Evolutionary conservation across 1,140 invertebrate genomes (phyloP).

Genomic region (Bombus sylvicola): DNA sequence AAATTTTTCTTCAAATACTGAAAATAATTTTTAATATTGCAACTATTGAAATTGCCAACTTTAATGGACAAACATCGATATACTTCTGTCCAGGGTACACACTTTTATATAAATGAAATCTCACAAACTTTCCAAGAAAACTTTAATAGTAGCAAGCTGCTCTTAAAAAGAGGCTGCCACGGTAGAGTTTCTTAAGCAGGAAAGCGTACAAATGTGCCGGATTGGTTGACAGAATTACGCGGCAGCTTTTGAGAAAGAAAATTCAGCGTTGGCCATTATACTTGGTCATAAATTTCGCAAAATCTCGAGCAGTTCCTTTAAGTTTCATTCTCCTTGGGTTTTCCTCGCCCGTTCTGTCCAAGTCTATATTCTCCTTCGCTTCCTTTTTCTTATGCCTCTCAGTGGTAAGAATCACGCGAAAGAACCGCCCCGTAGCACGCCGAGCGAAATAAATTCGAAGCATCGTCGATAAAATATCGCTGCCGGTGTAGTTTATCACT

Average conservation of each 20-base stretch:
- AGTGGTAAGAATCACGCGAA: slow-evolving; percentile 3
- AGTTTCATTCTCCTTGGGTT: slow-evolving; percentile 4
- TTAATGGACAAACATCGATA: neutral
- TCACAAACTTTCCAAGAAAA: neutral
- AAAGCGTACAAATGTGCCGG: slow-evolving; percentile 9
- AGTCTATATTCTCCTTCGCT: neutral
- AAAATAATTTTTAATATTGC: no score
- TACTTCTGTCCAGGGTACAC: neutral
- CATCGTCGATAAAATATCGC: slow-evolving; percentile 17
- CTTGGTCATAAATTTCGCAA: slow-evolving; percentile 26
- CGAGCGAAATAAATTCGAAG: slow-evolving; percentile 5
- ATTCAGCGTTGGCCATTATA: slow-evolving; percentile 26
- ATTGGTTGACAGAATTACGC: slow-evolving; percentile 21
- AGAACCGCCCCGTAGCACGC: neutral
- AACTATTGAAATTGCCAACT: neutral
- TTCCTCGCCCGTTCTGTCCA: neutral
- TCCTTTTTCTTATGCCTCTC: neutral
- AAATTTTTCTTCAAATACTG: no score
- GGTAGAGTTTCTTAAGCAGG: neutral
- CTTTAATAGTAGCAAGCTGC: neutral
- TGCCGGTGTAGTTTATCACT: neutral
- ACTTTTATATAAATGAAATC: neutral
- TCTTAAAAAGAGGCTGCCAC: slow-evolving; percentile 5
- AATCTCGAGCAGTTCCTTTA: slow-evolving; percentile 15
- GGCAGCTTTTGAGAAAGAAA: neutral